Evolutionary conservation across 1,140 invertebrate species (phyloP).

Genomic region (Chymomyza costata): DNA sequence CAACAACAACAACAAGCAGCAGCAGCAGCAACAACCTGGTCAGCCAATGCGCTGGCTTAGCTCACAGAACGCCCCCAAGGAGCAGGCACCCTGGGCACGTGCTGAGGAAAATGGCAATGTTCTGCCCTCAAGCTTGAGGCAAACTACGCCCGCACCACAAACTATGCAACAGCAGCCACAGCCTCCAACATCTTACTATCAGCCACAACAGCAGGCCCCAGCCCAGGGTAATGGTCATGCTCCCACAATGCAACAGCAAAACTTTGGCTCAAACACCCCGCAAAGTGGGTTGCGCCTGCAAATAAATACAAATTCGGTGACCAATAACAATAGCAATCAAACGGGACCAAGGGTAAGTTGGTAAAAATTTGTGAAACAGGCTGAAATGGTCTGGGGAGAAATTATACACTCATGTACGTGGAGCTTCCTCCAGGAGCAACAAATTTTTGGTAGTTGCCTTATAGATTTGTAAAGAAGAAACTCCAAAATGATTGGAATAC

Average conservation of each 20-base stretch:
- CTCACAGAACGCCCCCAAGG: slow-evolving; percentile 54
- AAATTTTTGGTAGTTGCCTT: too few species aligned
- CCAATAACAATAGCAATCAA: slow-evolving; percentile 37
- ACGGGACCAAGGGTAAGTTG: slow-evolving; percentile 54
- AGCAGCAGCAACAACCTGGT: slow-evolving; percentile 37
- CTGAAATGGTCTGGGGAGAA: too few species aligned
- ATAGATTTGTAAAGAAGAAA: too few species aligned
- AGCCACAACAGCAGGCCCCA: slow-evolving; percentile 26
- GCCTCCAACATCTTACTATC: slow-evolving; percentile 26
- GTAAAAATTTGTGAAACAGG: too few species aligned
- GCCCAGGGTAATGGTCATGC: slow-evolving; percentile 48
- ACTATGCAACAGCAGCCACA: slow-evolving; percentile 10
- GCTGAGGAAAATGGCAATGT: slow-evolving; percentile 68
- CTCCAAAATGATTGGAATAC: too few species aligned
- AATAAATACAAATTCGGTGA: slow-evolving; percentile 56
- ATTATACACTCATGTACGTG: too few species aligned
- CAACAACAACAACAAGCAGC: slow-evolving; percentile 40
- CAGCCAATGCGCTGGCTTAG: slow-evolving; percentile 61
- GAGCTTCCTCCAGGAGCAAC: too few species aligned
- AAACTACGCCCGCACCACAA: slow-evolving; percentile 41
- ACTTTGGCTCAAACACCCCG: slow-evolving; percentile 52
- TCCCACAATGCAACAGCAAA: slow-evolving; percentile 35
- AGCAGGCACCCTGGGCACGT: slow-evolving; percentile 68
- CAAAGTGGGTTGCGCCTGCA: slow-evolving; percentile 59
- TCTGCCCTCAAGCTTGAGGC: slow-evolving; percentile 55